These are phyloP conservation scores for Oreochromis grahami DNA, from an alignment of 2,797 vertebrate species.

Conservation along the genomic window DNA sequence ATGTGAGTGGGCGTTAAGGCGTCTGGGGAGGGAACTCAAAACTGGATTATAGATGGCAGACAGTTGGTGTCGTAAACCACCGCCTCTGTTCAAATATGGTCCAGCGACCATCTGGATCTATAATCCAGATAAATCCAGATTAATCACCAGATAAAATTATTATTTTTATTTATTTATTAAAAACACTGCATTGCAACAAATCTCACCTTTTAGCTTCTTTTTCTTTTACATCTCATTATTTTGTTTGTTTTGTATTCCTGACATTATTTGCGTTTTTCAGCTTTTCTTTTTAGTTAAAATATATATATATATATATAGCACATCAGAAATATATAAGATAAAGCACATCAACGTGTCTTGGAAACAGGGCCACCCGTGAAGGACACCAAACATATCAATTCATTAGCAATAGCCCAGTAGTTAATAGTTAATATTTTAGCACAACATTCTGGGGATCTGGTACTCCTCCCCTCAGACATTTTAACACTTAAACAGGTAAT, in stretches of 20 bases:
- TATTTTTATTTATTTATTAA: not conserved
- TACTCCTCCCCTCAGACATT: not conserved
- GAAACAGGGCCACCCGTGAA: not conserved
- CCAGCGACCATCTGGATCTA: too few relatives aligned
- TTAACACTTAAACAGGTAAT: not conserved
- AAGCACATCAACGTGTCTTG: not conserved
- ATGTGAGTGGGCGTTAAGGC: too few relatives aligned
- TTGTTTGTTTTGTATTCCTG: not conserved
- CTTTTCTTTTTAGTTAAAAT: not conserved
- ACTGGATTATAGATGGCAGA: too few relatives aligned
- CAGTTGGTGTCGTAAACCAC: too few relatives aligned
- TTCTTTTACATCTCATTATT: not conserved
- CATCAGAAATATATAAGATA: not conserved
- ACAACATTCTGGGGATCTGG: not conserved
- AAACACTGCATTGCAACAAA: not conserved
- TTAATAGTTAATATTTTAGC: not conserved
- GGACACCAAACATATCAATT: not conserved
- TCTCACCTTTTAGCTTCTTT: not conserved
- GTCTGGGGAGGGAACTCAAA: too few relatives aligned
- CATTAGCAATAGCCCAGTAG: not conserved
- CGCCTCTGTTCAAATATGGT: too few relatives aligned
- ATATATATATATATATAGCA: not conserved
- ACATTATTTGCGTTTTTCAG: not conserved
- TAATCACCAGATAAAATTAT: not conserved
- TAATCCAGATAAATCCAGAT: too few relatives aligned